Base-by-base conservation (phyloP, 2,888 invertebrate genomes). In the Cephus rjabovi region DNA sequence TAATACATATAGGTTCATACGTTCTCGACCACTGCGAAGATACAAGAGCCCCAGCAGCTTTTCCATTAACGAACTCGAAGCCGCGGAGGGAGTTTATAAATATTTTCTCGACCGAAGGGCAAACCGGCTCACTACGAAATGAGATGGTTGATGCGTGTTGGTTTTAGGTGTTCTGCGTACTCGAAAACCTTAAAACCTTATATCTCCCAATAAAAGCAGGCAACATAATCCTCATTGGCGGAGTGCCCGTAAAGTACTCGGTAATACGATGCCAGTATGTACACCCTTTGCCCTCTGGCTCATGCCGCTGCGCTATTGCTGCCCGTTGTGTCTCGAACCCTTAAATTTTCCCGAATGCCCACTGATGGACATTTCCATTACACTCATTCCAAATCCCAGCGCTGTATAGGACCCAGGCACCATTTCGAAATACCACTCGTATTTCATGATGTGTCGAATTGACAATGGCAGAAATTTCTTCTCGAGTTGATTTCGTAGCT, bases 191-290 rank as follows among this genome's bases (percentile, higher is more conserved):
- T 71, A 71, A 71, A 71, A 31, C 71, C 71, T 71, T 71, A 31
- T 71, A 71, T 76, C 74, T 69, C 35, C 12, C 86, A 86, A 89
- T 89, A 87, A 88, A 86, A 86, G 81, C 82, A 79, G 84, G 89
- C 87, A 88, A 87, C 86, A 84, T 86, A 87, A 89, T 87, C 87
- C 86, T 88, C 88, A 89, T 89, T 88, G 89, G 87, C 83, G 81
- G 83, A 88, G 86, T 85, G 86, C 85, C 85, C 84, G 81, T 85
- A 87, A 86, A 84, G 83, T 56, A 56, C 85, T 79, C 74, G 79
- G 86, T 84, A 87, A 87, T 83, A 77, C 80, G 81, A 84, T 76
- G 80, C 80, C 79, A 74, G 77, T 70, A 9, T 9, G 56, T 56
- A 56, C 0, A 56, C 56, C 56, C 56, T 56, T 56, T 56, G 56